These are phyloP conservation scores for Alethe diademata DNA, from an alignment of 2,113 vertebrate species.

Conservation along the genomic window DNA sequence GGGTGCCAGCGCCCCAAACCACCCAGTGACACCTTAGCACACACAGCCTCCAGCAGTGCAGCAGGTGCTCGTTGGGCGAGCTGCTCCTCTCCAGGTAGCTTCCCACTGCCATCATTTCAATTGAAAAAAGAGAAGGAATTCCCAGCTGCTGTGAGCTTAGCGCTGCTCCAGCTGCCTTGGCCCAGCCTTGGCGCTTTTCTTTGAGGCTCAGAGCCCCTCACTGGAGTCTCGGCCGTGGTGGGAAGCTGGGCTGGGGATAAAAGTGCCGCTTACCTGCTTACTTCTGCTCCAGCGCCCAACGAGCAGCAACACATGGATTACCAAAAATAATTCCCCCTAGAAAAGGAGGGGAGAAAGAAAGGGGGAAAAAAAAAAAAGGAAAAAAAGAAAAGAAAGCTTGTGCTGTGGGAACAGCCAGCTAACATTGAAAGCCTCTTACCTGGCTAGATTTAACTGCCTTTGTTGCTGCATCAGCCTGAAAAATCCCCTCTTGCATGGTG, in stretches of 20 bases:
- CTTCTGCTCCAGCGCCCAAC: constrained; percentile 41
- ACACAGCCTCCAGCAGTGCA: accelerated
- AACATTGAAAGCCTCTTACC: constrained; percentile 53
- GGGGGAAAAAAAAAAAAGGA: too few species aligned
- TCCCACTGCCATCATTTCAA: not conserved
- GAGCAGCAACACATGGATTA: constrained; percentile 13
- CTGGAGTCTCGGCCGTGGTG: not conserved
- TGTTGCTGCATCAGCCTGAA: constrained; percentile 54
- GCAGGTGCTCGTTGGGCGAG: not conserved
- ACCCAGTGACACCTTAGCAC: accelerated
- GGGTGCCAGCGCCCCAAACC: not conserved
- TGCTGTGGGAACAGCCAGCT: constrained; percentile 6
- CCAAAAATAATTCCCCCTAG: constrained; percentile 47
- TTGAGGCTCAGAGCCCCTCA: constrained; percentile 13
- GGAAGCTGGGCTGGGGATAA: not conserved
- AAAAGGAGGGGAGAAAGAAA: not conserved
- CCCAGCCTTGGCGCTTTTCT: not conserved
- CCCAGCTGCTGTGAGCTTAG: not conserved
- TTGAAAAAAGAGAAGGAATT: not conserved
- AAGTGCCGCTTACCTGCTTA: constrained; percentile 39
- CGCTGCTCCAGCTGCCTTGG: not conserved
- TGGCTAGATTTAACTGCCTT: constrained; percentile 58
- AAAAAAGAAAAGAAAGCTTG: not conserved
- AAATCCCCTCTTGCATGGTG: constrained; percentile 22
- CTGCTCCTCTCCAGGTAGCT: not conserved